Conservation (phyloP, 2,113 vertebrate species). For the Ahaetulla prasina region DNA sequence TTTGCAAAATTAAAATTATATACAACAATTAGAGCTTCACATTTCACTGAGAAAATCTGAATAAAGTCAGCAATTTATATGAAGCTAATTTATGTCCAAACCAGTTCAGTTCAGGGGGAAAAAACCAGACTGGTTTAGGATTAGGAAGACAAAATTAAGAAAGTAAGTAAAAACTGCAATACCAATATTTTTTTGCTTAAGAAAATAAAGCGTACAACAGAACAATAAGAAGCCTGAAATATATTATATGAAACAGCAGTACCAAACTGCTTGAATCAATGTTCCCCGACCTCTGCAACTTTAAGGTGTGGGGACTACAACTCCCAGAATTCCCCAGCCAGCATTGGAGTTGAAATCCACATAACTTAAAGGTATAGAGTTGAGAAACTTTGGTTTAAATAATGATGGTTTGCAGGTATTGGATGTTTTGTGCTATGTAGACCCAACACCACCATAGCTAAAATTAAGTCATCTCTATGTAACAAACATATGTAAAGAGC, state of each 20-base stretch:
- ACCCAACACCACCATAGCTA: not conserved
- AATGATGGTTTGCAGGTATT: not conserved
- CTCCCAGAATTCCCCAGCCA: no score
- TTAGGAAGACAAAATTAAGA: not conserved
- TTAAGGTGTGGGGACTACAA: not conserved
- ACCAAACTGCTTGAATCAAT: not conserved
- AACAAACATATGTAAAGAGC: not conserved
- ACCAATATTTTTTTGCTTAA: not conserved
- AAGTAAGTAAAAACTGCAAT: not conserved
- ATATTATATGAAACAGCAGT: not conserved
- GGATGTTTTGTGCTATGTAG: not conserved
- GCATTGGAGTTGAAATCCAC: no score
- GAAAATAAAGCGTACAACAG: not conserved
- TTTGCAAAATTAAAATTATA: not conserved
- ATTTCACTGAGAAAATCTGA: not conserved
- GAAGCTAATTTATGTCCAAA: not conserved
- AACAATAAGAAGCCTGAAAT: not conserved
- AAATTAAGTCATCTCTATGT: not conserved
- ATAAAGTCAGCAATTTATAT: not conserved
- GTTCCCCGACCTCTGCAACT: not conserved
- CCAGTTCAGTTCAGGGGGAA: not conserved
- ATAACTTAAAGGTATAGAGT: not conserved
- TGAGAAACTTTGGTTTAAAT: not conserved
- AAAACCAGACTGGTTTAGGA: not conserved
- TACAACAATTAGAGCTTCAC: not conserved